These are phyloP conservation scores for Lucilia cuprina DNA, from an alignment of 1,140 invertebrate species.

Conservation along the genomic window DNA sequence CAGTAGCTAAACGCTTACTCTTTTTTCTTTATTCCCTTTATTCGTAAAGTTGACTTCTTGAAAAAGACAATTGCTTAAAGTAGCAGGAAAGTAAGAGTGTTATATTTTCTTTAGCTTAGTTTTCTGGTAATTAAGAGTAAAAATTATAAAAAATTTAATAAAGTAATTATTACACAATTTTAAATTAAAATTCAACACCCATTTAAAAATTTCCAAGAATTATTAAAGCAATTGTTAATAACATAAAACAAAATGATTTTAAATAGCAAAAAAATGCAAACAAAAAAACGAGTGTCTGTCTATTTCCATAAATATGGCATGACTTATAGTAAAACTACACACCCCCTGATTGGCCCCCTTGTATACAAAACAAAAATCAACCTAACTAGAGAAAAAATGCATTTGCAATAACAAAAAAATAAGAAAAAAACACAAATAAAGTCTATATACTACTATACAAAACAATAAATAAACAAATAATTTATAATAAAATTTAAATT, in stretches of 20 bases:
- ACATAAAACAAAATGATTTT: neutral
- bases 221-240: neutral
- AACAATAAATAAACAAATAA: constrained; percentile 1
- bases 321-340: neutral
- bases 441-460: neutral
- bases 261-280: neutral
- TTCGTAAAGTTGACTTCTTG: too few relatives aligned
- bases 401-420: neutral
- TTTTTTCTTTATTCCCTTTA: too few relatives aligned
- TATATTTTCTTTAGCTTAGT: too few relatives aligned
- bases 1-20: too few relatives aligned
- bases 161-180: too few relatives aligned
- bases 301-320: constrained; percentile 2
- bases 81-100: too few relatives aligned
- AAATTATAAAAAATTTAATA: too few relatives aligned
- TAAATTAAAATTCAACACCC: neutral
- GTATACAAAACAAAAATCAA: too few relatives aligned
- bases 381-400: neutral
- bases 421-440: neutral
- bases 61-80: too few relatives aligned
- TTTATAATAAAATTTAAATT: neutral
- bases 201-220: neutral
- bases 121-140: too few relatives aligned
- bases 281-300: neutral
- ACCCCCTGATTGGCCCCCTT: neutral